phyloP scores from a whole-genome alignment of 2,888 invertebrate genomes.

The Spicauda simplicius region DNA sequence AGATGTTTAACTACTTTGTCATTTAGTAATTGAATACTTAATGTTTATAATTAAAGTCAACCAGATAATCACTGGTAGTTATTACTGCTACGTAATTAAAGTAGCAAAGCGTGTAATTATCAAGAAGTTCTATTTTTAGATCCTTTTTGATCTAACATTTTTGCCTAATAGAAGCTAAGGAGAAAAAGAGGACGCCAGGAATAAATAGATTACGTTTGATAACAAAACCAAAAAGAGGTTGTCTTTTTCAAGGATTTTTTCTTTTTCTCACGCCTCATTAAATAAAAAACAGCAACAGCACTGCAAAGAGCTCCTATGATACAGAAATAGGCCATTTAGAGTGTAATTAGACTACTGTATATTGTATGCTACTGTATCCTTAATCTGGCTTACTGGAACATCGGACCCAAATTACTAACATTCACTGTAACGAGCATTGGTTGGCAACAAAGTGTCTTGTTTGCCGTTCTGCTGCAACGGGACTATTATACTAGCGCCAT shows the following conservation, averaged over 20 bases:
- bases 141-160: no score
- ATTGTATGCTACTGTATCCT: not conserved
- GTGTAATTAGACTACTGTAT: not conserved
- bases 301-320: not conserved
- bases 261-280: not conserved
- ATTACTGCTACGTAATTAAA: no score
- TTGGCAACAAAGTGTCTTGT: not conserved
- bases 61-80: no score
- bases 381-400: conserved; percentile 3
- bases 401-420: not conserved
- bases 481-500: not conserved
- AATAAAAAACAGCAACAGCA: not conserved
- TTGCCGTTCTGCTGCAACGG: not conserved
- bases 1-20: not conserved
- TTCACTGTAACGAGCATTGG: not conserved
- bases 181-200: no score
- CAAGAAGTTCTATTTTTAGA: no score
- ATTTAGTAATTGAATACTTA: not conserved
- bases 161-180: no score
- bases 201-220: no score
- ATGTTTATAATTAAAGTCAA: not conserved
- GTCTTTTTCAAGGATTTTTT: no score
- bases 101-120: no score
- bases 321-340: not conserved
- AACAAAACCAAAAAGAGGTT: no score